phyloP scores from a whole-genome alignment of 2,797 vertebrate species.

The Synaphobranchus kaupii region DNA sequence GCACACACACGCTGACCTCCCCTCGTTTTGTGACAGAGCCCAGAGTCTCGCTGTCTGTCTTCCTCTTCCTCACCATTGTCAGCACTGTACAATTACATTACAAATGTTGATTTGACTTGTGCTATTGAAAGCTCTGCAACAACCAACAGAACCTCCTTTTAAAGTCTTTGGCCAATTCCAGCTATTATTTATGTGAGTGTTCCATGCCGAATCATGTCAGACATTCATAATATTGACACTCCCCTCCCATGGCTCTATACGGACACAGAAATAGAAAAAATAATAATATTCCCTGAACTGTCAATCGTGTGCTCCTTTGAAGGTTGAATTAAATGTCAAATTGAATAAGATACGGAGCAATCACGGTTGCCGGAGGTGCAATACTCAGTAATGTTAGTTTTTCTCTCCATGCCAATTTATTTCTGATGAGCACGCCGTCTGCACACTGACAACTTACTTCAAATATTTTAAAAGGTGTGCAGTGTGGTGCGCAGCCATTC shows the following conservation, averaged over 20 bases:
- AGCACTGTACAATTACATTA: neutral
- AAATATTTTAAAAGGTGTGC: neutral
- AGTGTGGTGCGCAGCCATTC: neutral
- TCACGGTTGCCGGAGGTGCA: neutral
- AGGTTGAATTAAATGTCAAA: slow-evolving; percentile 12
- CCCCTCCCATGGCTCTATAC: neutral
- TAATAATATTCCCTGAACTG: neutral
- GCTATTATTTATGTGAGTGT: neutral
- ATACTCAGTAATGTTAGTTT: neutral
- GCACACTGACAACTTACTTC: neutral
- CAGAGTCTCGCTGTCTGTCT: neutral
- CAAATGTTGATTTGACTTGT: neutral
- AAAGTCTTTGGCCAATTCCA: neutral
- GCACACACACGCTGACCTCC: neutral
- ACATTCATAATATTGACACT: neutral
- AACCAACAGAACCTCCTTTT: neutral
- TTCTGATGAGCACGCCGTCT: neutral
- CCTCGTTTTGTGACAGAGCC: neutral
- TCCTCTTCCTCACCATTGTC: neutral
- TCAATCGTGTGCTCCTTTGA: neutral
- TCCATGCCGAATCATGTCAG: neutral
- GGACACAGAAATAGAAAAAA: neutral
- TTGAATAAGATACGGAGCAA: neutral
- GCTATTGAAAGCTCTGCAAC: neutral
- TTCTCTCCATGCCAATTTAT: neutral